These are phyloP conservation scores for Stenchaetothrips biformis DNA, from an alignment of 2,888 invertebrate species.

Conservation along the genomic window DNA sequence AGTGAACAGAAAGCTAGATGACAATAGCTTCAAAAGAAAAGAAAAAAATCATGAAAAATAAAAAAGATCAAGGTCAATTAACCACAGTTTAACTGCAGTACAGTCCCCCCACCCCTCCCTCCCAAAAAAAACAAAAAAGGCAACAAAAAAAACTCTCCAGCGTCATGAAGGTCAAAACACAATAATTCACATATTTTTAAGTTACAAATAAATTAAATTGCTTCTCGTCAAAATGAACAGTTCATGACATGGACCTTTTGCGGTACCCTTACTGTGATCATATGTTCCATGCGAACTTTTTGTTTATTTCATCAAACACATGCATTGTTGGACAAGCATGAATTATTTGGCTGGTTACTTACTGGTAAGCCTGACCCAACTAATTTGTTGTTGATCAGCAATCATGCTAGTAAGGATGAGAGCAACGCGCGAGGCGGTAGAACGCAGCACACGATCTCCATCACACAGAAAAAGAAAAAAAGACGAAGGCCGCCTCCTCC, in stretches of 20 bases:
- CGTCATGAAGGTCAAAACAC: conserved; percentile 13
- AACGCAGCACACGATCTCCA: conserved; percentile 22
- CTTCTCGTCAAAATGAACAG: background rate
- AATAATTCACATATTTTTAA: conserved; percentile 4
- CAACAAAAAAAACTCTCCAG: background rate
- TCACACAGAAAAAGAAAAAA: conserved; percentile 24
- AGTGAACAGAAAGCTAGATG: conserved; percentile 21
- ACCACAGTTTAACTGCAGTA: background rate
- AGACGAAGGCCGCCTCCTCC: conserved; percentile 21
- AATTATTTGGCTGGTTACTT: conserved; percentile 36
- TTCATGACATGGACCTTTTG: background rate
- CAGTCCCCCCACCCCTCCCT: background rate
- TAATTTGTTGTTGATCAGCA: conserved; percentile 27
- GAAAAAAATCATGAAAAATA: conserved; percentile 17
- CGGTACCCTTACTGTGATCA: conserved; percentile 2
- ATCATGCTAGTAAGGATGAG: conserved; percentile 23
- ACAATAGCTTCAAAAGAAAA: background rate
- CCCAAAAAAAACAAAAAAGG: background rate
- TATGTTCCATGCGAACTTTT: conserved; percentile 10
- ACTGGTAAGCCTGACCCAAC: conserved; percentile 35
- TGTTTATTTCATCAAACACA: conserved; percentile 37
- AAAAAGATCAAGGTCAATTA: conserved; percentile 14
- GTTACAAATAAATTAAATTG: conserved; percentile 25
- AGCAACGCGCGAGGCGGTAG: conserved; percentile 14
- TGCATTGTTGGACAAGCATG: conserved; percentile 38